Conservation (phyloP, 2,797 vertebrate species). For the Anguilla marmorata region DNA sequence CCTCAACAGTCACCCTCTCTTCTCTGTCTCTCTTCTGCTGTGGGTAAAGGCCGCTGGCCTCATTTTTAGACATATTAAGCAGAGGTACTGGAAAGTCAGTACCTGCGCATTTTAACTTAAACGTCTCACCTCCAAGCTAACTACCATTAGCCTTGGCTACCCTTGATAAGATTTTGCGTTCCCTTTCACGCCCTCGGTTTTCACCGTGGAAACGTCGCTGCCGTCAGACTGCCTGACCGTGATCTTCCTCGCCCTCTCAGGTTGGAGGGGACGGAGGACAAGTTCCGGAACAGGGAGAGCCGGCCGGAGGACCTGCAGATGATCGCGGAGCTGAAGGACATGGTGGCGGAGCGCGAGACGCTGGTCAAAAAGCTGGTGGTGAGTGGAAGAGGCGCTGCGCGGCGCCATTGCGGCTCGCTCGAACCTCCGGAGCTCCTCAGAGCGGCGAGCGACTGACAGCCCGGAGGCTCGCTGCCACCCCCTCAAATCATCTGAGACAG, state of each 20-base stretch:
- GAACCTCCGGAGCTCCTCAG: background rate
- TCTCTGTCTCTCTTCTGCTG: too few species aligned
- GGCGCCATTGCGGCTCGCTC: background rate
- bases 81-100: too few species aligned
- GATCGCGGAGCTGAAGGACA: conserved; percentile 93
- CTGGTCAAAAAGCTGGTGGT: conserved; percentile 99
- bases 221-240: background rate
- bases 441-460: background rate
- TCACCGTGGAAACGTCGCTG: background rate
- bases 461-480: background rate
- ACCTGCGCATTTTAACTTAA: background rate
- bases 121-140: background rate
- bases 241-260: conserved; percentile 63
- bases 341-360: conserved; percentile 91
- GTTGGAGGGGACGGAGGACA: conserved; percentile 95
- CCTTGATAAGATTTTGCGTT: background rate
- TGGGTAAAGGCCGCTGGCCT: too few species aligned
- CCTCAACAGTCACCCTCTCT: too few species aligned
- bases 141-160: too few species aligned
- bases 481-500: conserved; percentile 11
- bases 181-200: background rate
- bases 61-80: too few species aligned
- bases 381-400: conserved; percentile 57
- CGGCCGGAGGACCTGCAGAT: conserved; percentile 92
- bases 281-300: conserved; percentile 94